Conservation (phyloP, 1,140 invertebrate species). For the Cephus cinctus region DNA sequence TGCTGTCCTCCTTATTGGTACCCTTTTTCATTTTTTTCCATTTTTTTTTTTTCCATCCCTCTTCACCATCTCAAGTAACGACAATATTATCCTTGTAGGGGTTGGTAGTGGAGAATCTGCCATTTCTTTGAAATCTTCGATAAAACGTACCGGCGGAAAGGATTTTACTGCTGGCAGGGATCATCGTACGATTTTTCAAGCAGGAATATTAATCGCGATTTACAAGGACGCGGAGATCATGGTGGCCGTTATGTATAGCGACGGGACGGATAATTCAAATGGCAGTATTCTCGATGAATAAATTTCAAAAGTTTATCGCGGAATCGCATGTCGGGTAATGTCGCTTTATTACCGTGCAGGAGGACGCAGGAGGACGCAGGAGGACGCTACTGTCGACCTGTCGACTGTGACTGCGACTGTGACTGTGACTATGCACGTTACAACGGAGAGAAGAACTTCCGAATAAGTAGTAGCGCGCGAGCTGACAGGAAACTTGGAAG, state of each 20-base stretch:
- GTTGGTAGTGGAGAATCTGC: background rate
- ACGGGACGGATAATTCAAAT: background rate
- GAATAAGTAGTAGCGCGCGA: slow-evolving; percentile 28
- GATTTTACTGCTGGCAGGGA: too few species aligned
- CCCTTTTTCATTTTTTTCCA: slow-evolving; percentile 1
- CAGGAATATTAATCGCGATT: too few species aligned
- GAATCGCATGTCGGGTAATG: slow-evolving; percentile 51
- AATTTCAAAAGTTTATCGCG: slow-evolving; percentile 52
- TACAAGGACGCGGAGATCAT: too few species aligned
- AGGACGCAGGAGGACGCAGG: too few species aligned
- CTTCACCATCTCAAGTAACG: background rate
- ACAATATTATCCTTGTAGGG: background rate
- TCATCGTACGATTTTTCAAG: too few species aligned
- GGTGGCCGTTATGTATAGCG: background rate
- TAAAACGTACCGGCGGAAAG: too few species aligned
- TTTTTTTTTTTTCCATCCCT: slow-evolving; percentile 5
- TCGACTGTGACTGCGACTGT: too few species aligned
- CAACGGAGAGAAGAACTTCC: slow-evolving; percentile 34
- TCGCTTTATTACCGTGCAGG: slow-evolving; percentile 47
- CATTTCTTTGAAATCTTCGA: background rate
- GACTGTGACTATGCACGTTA: too few species aligned
- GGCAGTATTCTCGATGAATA: slow-evolving; percentile 24
- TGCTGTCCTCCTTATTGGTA: slow-evolving; percentile 5
- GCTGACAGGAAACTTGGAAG: slow-evolving; percentile 42
- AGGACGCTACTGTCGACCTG: slow-evolving; percentile 25